phyloP scores from a whole-genome alignment of 2,797 vertebrate genomes.

The Hyperoplus lanceolatus region DNA sequence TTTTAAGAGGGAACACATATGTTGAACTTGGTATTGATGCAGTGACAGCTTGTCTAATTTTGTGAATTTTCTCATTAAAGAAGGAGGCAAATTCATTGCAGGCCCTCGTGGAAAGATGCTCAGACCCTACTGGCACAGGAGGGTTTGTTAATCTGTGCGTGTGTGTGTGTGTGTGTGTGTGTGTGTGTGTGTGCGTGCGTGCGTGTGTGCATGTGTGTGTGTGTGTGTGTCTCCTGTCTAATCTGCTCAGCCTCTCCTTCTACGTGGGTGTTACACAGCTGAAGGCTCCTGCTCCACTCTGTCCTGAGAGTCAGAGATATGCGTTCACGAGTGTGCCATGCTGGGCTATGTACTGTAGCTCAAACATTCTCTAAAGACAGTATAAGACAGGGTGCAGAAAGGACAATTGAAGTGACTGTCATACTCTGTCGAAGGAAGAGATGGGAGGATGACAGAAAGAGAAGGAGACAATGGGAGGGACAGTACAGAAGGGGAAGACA shows the following conservation, averaged over 20 bases:
- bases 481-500: constrained; percentile 53
- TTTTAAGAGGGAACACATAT: too few species aligned
- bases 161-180: constrained; percentile 11
- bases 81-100: too few species aligned
- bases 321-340: background rate
- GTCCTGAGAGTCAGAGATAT: constrained; percentile 30
- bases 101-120: too few species aligned
- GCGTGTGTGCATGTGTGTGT: constrained; percentile 14
- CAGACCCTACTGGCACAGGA: too few species aligned
- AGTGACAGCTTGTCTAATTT: too few species aligned
- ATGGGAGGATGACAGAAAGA: constrained; percentile 63
- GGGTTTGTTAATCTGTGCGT: too few species aligned
- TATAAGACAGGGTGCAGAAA: constrained; percentile 49
- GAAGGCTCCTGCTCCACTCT: constrained; percentile 34
- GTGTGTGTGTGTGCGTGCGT: background rate
- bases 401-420: constrained; percentile 69
- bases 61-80: too few species aligned
- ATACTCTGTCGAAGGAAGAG: constrained; percentile 52
- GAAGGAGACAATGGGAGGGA: constrained; percentile 60
- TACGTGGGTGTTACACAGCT: constrained; percentile 35
- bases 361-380: constrained; percentile 39
- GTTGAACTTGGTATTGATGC: too few species aligned
- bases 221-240: constrained; percentile 31
- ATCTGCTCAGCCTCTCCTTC: constrained; percentile 52
- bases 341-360: background rate